phyloP scores from a whole-genome alignment of 2,888 invertebrate genomes.

The Eupithecia subfuscata region DNA sequence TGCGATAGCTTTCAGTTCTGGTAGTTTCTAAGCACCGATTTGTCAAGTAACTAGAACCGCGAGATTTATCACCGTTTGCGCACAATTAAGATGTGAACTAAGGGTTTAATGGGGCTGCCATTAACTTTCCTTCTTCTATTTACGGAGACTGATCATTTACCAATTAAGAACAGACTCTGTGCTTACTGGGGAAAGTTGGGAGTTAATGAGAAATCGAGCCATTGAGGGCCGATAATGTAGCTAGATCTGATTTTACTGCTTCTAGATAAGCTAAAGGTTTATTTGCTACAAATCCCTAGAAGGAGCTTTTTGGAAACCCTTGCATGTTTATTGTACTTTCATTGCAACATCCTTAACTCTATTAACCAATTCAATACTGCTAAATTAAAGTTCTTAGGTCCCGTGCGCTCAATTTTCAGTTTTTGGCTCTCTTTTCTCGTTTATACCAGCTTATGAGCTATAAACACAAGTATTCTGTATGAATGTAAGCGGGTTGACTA shows the following conservation, averaged over 20 bases:
- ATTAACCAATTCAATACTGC: not conserved
- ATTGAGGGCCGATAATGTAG: not conserved
- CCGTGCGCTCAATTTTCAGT: not conserved
- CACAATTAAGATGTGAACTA: constrained; percentile 36
- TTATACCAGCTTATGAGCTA: not conserved
- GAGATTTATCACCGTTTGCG: constrained; percentile 35
- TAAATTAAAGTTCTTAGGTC: not conserved
- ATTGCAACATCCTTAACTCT: not conserved
- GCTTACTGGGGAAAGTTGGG: constrained; percentile 26
- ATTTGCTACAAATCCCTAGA: too few relatives aligned
- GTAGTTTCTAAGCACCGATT: constrained; percentile 19
- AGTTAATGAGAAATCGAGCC: constrained; percentile 34
- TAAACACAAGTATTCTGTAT: too few relatives aligned
- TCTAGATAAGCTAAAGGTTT: not conserved
- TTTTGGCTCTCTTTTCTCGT: not conserved
- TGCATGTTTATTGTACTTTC: not conserved
- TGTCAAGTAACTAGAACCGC: constrained; percentile 17
- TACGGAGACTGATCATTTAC: constrained; percentile 38
- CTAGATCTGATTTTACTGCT: constrained; percentile 4
- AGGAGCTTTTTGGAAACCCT: too few relatives aligned
- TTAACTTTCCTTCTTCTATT: constrained; percentile 37
- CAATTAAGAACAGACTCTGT: constrained; percentile 35
- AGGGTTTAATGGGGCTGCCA: constrained; percentile 29
- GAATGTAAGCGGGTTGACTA: too few relatives aligned
- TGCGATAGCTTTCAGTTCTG: constrained; percentile 13